phyloP scores from a whole-genome alignment of 2,113 vertebrate species.

The Anser brachyrhynchus region DNA sequence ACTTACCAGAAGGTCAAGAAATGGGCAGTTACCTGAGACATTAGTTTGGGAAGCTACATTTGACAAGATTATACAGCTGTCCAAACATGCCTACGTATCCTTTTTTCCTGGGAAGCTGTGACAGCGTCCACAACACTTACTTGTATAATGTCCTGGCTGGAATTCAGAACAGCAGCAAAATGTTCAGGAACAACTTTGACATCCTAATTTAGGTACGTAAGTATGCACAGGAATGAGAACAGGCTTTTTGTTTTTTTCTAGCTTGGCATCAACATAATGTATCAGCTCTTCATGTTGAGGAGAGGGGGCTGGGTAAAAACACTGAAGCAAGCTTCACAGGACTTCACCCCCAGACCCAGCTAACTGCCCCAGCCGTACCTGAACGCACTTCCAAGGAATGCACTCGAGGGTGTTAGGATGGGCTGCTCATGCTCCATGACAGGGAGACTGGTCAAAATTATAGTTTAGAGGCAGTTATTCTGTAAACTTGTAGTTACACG shows the following conservation, averaged over 20 bases:
- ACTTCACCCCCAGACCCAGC: background rate
- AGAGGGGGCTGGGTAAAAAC: background rate
- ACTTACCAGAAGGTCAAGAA: background rate
- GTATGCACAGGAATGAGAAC: accelerated
- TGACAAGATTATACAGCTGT: background rate
- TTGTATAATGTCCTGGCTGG: accelerated
- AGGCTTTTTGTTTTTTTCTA: background rate
- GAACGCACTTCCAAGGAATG: background rate
- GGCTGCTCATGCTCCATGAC: background rate
- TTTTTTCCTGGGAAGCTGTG: background rate
- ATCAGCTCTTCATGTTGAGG: background rate
- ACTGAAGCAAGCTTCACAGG: background rate
- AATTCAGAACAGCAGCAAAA: background rate
- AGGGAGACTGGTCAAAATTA: background rate
- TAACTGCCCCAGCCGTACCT: background rate
- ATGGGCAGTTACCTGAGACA: background rate
- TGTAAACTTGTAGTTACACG: background rate
- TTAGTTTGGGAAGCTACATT: background rate
- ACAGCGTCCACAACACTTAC: background rate
- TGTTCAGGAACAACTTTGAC: background rate
- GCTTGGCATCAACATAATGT: background rate
- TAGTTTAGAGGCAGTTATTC: background rate
- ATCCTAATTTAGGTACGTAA: background rate
- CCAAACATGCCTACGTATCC: too few relatives aligned
- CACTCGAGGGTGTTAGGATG: background rate